Evolutionary conservation across 2,888 invertebrate species (phyloP).

Genomic region (Apeira syringaria): DNA sequence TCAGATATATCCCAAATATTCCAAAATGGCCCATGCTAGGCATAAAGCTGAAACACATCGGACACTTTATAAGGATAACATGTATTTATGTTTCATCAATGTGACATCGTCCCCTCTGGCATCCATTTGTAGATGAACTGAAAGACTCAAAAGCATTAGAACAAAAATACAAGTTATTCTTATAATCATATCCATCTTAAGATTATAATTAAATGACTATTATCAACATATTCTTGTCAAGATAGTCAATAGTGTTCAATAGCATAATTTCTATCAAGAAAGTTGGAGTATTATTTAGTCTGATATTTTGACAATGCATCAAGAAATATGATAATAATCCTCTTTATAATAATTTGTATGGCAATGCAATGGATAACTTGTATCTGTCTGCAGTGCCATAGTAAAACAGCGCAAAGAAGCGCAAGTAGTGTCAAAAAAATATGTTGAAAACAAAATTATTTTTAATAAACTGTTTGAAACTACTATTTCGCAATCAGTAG

Average conservation of each 20-base stretch:
- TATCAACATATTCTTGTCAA: no score
- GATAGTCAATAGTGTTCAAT: no score
- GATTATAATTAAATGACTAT: conserved; percentile 4
- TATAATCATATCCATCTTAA: conserved; percentile 12
- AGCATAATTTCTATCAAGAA: no score
- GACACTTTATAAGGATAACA: conserved; percentile 13
- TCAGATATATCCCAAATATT: conserved; percentile 16
- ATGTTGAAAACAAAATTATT: neutral
- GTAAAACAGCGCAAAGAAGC: neutral
- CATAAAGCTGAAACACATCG: conserved; percentile 27
- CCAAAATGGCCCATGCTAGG: conserved; percentile 36
- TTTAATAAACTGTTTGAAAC: no score
- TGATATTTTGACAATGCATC: no score
- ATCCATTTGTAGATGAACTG: conserved; percentile 2
- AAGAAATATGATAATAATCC: no score
- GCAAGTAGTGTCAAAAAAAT: neutral
- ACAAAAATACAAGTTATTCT: conserved; percentile 8
- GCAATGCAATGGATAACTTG: no score
- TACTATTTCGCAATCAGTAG: no score
- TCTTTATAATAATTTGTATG: neutral
- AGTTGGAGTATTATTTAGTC: no score
- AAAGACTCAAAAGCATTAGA: conserved; percentile 5
- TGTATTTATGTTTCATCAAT: conserved; percentile 2
- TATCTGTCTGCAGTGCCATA: neutral
- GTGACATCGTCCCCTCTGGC: neutral